Percentiles rank a stretch among this genome's conserved stretches.
Evolutionary conservation across 2,888 invertebrate genomes (phyloP).

Genomic region (Mystacides longicornis): DNA sequence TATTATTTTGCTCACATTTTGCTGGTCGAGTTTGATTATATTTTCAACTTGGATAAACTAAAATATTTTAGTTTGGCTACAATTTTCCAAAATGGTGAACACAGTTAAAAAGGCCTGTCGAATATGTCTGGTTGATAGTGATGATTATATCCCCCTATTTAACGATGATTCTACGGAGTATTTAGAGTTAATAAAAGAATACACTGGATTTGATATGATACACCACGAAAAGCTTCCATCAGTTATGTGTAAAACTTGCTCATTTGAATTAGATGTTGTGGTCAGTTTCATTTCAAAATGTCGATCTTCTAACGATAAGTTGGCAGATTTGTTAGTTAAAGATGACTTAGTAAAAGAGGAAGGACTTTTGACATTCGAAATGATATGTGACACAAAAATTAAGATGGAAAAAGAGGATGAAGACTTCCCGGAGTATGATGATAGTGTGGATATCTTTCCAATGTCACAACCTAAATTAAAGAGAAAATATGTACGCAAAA

Average conservation of each 20-base stretch:
- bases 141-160: slow-evolving; percentile 1
- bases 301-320: slow-evolving; percentile 5
- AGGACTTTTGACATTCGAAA: neutral
- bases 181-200: slow-evolving; percentile 13
- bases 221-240: slow-evolving; percentile 11
- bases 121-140: slow-evolving; percentile 5
- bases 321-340: slow-evolving; percentile 1
- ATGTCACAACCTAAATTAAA: neutral
- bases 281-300: slow-evolving; percentile 10
- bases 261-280: slow-evolving; percentile 7
- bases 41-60: too few relatives aligned
- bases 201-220: slow-evolving; percentile 12
- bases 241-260: slow-evolving; percentile 9
- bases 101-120: slow-evolving; percentile 6
- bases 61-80: too few relatives aligned
- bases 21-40: too few relatives aligned
- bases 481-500: neutral
- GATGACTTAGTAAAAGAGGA: slow-evolving; percentile 4
- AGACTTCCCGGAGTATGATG: neutral
- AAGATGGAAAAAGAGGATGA: slow-evolving; percentile 1
- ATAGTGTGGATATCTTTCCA: neutral
- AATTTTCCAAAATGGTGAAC: neutral
- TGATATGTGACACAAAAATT: neutral
- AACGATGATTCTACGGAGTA: slow-evolving; percentile 1
- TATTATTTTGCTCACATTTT: too few relatives aligned